Evolutionary conservation across 2,888 invertebrate species (phyloP), one percentile per base, ranked within the genome.

Genomic region (Epistrophella euchroma): DNA sequence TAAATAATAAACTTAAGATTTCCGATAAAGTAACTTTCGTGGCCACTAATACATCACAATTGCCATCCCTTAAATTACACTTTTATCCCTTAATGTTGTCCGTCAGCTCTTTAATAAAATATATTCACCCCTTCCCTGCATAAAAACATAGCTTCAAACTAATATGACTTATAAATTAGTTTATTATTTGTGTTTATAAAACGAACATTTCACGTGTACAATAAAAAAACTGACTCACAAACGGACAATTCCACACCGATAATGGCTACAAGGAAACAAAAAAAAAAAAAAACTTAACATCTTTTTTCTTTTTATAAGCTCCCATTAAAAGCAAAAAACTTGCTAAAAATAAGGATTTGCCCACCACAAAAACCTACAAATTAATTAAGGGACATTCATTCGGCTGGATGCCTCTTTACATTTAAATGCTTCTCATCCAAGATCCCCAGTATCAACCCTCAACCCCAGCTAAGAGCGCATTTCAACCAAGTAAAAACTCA

Each of bases 301-400:
- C 10, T 17, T 35, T 50, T 25, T 56, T 25, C 35, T 2, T 73
- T 60, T n/a, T 17, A 22, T 64, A 74, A 74, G 28, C 43, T 17
- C 58, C 45, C 32, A 45, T 64, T 22, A 64, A 64, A 64, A 62
- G 19, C 7, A 40, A 73, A 40, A 73, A 40, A 52, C 35, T 37
- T 25, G 17, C n/a, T 25, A 22, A 75, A 22, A 68, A 43, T 37
- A 73, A 68, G 60, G 19, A 66, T 32, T 40, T 66, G 37, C 35
- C 15, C 52, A 15, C 55, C 70, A 56, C 62, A 74, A 78, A 73
- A 47, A 66, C 52, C 25, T 62, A 68, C 80, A 85, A 85, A 85
- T 76, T 85, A 85, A 80, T 80, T 76, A 75, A 76, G 60, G 60
- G 75, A 80, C 68, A 80, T 72, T 76, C 68, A 72, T 75, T 79